Base-by-base conservation (phyloP, 2,797 vertebrate species). In the Phylloscopus collybita region DNA sequence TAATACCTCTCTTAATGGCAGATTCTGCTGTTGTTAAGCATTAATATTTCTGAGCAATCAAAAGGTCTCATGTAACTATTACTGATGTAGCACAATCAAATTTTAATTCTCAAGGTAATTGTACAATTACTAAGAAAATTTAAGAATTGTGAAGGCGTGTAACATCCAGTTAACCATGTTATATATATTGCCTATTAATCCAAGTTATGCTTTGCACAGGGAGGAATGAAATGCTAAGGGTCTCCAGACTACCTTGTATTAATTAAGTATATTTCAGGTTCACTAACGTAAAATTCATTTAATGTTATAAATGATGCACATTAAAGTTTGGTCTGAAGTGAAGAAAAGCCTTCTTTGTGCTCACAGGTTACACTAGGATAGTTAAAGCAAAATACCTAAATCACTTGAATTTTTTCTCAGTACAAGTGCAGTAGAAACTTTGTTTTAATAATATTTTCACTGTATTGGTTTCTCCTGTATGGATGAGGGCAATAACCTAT, bases 81-180 rank as follows among this genome's bases (percentile, higher is more conserved):
- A 57, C 14, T 54, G 87, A 40, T 44, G 75, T 60, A 88, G 13
- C 26, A 36, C 67, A 72, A 83, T 80, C 64, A 86, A 73, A 90
- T 95, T 93, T 53, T 82, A 95, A 72, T 78, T 93, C 49, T 82
- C 38, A 53, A 90, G 30, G 42, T 50, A 78, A 86, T 90, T 86
- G 61, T 86, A 62, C 32, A 93, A 70, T 93, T 80, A 70, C 29
- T 88, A 62, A 88, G 88, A 90, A 44, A 66, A 71, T 85, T 42
- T 73, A 76, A 64, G 51, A 86, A 40, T 47, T 9, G 5, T 61
- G 83, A 92, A 44, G 84, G 47, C 56, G 11, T 44, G 29, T 54
- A 60, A n/a, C 60, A 74, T 80, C 49, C 56, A 19, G 2, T 86
- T 88, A 93, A 36, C 29, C 2, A 3, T 62, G 25, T 57, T 74